Base-by-base conservation (phyloP, 2,113 vertebrate species). In the Nerophis ophidion region DNA sequence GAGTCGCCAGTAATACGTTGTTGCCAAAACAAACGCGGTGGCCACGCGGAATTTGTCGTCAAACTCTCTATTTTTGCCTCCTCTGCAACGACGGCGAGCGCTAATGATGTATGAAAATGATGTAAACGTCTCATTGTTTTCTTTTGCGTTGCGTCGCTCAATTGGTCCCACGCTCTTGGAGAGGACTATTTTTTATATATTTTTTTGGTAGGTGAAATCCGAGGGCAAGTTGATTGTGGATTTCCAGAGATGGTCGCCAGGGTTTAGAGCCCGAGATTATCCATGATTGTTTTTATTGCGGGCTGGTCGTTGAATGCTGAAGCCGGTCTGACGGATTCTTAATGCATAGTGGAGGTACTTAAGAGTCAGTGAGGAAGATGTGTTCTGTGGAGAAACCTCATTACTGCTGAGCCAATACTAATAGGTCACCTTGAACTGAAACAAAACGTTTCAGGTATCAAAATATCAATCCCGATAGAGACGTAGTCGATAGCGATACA, bases 181-280 rank as follows among this genome's bases (percentile, higher is more conserved):
- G 53, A 75, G 59, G 70, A 72, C 62, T n/a, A n/a, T n/a, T n/a
- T n/a, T n/a, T n/a, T n/a, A n/a, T n/a, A n/a, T n/a, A n/a, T n/a
- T n/a, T n/a, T n/a, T n/a, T n/a, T n/a, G n/a, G n/a, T n/a, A n/a
- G n/a, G n/a, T 49, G 57, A 42, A 8, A 77, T 81, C 79, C 72
- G 86, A 79, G 68, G 65, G 62, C 49, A 75, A 75, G 80, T 75
- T 81, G 78, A 83, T 62, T 74, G 63, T 68, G 69, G 53, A 63
- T 85, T 87, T 82, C 75, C 80, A 75, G 80, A 72, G 81, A 82
- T 87, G 83, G 85, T 85, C 81, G 84, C 70, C 36, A 1, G 70
- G 78, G 78, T 86, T 87, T 85, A 79, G 72, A 68, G 72, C 63
- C 42, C 26, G 63, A 86, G 86, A 89, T 87, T 86, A 83, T 80